Conservation (phyloP, 2,113 vertebrate species). For the Dolichotis patagonum region DNA sequence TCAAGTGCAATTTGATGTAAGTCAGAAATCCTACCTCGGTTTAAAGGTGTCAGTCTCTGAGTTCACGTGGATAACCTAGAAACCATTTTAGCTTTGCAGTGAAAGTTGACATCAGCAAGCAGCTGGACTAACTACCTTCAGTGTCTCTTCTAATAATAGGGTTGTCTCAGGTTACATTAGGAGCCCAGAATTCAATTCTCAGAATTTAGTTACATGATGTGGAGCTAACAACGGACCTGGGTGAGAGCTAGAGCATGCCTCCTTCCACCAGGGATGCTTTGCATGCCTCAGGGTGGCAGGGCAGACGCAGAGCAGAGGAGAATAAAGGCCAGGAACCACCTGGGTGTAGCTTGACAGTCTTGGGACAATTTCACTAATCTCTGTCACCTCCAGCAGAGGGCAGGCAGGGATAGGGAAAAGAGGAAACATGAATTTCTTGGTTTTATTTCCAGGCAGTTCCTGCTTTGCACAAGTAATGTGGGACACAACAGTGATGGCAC, state of each 20-base stretch:
- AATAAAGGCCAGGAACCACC: background rate
- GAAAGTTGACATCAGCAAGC: background rate
- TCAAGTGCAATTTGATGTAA: background rate
- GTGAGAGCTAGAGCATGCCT: background rate
- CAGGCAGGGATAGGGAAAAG: conserved; percentile 61
- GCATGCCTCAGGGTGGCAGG: background rate
- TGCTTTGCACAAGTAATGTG: background rate
- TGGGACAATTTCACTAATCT: background rate
- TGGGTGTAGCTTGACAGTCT: background rate
- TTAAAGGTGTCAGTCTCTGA: conserved; percentile 7
- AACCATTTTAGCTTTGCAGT: background rate
- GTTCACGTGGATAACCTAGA: background rate
- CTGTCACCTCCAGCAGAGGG: conserved; percentile 75
- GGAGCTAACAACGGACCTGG: background rate
- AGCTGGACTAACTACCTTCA: background rate
- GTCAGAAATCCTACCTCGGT: background rate
- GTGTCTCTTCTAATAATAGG: background rate
- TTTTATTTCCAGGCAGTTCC: background rate
- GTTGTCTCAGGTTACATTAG: background rate
- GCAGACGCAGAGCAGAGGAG: background rate
- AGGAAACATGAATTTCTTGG: background rate
- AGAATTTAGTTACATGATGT: background rate
- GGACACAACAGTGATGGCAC: background rate
- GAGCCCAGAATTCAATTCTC: background rate
- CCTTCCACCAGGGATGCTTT: background rate